Evolutionary conservation across 2,888 invertebrate species (phyloP).

Genomic region (Volucella zonaria): DNA sequence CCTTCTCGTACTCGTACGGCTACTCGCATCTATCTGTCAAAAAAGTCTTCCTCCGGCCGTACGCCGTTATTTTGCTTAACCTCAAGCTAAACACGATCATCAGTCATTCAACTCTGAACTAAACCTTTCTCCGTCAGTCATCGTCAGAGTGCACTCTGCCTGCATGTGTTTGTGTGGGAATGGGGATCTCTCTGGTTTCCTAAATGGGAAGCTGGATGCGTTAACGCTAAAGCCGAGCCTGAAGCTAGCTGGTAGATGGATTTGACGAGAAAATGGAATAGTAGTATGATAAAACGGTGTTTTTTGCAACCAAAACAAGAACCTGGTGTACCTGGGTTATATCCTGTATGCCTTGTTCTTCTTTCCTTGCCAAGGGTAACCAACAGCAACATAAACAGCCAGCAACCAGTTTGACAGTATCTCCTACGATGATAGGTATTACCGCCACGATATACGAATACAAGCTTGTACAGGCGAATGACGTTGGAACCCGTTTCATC

Average conservation of each 20-base stretch:
- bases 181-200: conserved; percentile 35
- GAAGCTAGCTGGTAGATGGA: neutral
- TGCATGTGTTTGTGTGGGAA: neutral
- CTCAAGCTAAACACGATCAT: conserved; percentile 60
- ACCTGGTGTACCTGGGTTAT: conserved; percentile 19
- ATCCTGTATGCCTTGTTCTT: conserved; percentile 52
- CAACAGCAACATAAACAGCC: conserved; percentile 22
- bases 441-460: conserved; percentile 19
- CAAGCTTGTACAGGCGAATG: conserved; percentile 1
- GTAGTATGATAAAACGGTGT: conserved; percentile 65
- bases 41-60: conserved; percentile 28
- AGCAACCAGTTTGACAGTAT: conserved; percentile 44
- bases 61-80: conserved; percentile 39
- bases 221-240: conserved; percentile 29
- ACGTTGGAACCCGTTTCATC: conserved; percentile 35
- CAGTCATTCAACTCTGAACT: conserved; percentile 74
- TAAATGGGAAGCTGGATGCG: conserved; percentile 35
- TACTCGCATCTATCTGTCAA: conserved; percentile 18
- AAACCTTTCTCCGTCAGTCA: conserved; percentile 69
- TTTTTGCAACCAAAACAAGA: conserved; percentile 51
- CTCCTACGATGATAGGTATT: conserved; percentile 42
- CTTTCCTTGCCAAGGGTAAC: conserved; percentile 52
- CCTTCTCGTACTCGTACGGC: neutral
- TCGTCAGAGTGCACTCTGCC: conserved; percentile 29
- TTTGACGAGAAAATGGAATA: conserved; percentile 37